Evolutionary conservation across 2,113 vertebrate species (phyloP), one percentile per base, ranked within the genome.

Genomic region (Raja brachyura): DNA sequence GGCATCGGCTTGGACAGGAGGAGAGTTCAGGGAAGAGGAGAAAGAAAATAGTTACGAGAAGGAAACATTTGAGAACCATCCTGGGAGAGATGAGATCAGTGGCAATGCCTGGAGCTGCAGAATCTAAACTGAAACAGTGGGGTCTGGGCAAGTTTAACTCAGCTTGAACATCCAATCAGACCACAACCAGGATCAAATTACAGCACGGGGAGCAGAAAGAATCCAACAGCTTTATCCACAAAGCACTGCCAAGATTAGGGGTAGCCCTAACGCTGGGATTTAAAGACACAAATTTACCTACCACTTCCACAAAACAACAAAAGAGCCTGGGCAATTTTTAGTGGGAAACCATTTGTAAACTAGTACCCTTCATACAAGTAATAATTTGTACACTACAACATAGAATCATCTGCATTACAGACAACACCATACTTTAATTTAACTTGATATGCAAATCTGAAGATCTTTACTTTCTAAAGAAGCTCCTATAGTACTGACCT

Each of bases 121-220:
- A 92, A 54, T 25, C 93, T 93, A n/a, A 77, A 75, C 39, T 56
- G n/a, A 75, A 75, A 93, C 31, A 76, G 93, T 75, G 86, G 68
- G 28, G 73, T 93, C 93, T 93, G 73, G 56, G 70, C 93, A 90
- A 93, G 54, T 88, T 93, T 93, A 90, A 74, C 16, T 31, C 61
- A 93, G 20, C 9, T 31, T 76, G 33, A 88, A 73, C 93, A 7
- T 63, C 81, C 93, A 90, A 90, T 90, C 93, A 90, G 83, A 90
- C 93, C 90, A 92, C 90, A 73, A 93, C 83, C 63, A 90, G 93
- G 93, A 93, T 93, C 93, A 93, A 39, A 93, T 93, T 93, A 92
- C 93, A 78, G 68, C 54, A 63, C 93, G 59, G 39, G 28, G 86
- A 92, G 39, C 68, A 54, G 66, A 92, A 92, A 92, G 68, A 73